Conservation (phyloP, 2,113 vertebrate species). For the Colaptes auratus region DNA sequence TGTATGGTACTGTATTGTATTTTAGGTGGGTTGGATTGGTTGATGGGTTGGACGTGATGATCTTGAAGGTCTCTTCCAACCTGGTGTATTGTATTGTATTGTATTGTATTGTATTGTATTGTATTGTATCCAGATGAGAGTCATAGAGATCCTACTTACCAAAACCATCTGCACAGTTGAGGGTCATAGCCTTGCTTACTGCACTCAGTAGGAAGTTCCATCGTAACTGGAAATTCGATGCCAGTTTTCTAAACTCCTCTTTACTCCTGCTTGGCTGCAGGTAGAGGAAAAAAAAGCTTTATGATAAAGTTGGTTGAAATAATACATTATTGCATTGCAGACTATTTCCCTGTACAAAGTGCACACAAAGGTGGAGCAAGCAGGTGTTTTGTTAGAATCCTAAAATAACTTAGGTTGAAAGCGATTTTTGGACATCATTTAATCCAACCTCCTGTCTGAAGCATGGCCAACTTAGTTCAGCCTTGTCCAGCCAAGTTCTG, state of each 20-base stretch:
- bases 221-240: slow-evolving; percentile 70
- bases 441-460: not conserved
- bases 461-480: not conserved
- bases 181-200: slow-evolving; percentile 72
- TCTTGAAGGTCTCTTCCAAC: no score
- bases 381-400: not conserved
- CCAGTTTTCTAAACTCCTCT: slow-evolving; percentile 61
- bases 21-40: no score
- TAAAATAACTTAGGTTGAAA: not conserved
- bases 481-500: not conserved
- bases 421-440: not conserved
- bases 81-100: no score
- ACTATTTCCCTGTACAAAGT: not conserved
- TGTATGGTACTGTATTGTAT: no score
- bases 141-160: slow-evolving; percentile 56
- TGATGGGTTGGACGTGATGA: no score
- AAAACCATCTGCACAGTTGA: slow-evolving; percentile 65
- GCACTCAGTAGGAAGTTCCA: slow-evolving; percentile 73
- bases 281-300: not conserved
- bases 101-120: no score
- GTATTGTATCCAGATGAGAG: not conserved
- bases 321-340: not conserved
- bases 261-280: slow-evolving; percentile 69
- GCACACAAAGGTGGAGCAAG: not conserved
- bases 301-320: not conserved